phyloP scores from a whole-genome alignment of 2,113 vertebrate genomes.

The Athene cunicularia region DNA sequence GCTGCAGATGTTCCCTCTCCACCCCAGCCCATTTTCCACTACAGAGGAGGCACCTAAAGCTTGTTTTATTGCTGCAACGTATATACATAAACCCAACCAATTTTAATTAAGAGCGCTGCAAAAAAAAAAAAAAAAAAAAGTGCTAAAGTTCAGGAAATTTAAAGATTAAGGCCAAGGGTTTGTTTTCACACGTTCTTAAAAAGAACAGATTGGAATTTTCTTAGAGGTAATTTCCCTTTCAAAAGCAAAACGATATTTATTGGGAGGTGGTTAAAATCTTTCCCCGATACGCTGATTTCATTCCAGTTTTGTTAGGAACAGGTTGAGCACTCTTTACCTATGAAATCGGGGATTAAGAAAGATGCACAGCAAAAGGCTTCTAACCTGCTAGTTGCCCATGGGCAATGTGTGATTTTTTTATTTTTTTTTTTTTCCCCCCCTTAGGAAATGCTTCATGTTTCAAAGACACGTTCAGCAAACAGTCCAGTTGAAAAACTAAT shows the following conservation, averaged over 20 bases:
- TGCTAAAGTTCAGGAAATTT: slow-evolving; percentile 29
- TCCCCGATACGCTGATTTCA: neutral
- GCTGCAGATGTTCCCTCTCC: neutral
- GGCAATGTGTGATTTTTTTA: neutral
- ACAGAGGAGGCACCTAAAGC: neutral
- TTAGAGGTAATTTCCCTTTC: slow-evolving; percentile 3
- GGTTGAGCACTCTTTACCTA: neutral
- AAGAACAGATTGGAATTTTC: neutral
- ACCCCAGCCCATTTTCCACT: neutral
- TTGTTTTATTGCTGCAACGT: neutral
- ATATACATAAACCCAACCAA: neutral
- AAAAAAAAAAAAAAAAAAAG: too few species aligned
- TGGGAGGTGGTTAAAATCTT: slow-evolving; percentile 1
- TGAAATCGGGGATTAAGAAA: neutral
- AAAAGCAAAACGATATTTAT: neutral
- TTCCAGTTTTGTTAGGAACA: neutral
- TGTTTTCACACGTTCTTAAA: neutral
- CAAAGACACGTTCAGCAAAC: neutral
- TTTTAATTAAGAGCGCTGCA: slow-evolving; percentile 36
- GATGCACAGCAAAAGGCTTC: neutral
- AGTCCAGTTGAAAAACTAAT: neutral
- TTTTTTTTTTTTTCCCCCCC: too few species aligned
- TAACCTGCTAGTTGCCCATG: neutral
- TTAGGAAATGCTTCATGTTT: neutral
- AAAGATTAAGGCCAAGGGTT: slow-evolving; percentile 20